phyloP scores from a whole-genome alignment of 2,797 vertebrate species.

The Ctenopoma multispine region DNA sequence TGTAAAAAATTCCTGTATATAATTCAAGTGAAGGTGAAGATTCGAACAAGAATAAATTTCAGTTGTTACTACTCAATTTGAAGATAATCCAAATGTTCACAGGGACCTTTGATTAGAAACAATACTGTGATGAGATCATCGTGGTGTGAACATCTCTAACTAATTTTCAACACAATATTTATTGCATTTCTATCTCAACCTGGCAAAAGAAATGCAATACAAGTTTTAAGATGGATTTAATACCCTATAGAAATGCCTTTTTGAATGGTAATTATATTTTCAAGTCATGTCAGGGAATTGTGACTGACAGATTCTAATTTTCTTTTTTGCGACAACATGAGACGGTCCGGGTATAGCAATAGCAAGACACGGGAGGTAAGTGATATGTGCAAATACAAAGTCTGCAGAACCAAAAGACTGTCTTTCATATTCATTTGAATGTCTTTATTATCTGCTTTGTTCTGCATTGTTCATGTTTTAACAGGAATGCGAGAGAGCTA shows the following conservation, averaged over 20 bases:
- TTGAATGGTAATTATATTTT: background rate
- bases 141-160: no score
- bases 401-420: slow-evolving; percentile 3
- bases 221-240: background rate
- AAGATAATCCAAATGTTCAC: no score
- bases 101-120: no score
- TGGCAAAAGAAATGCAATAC: background rate
- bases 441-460: slow-evolving; percentile 6
- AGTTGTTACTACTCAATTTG: no score
- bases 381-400: slow-evolving; percentile 18
- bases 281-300: slow-evolving; percentile 3
- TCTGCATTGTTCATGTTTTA: slow-evolving; percentile 14
- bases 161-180: no score
- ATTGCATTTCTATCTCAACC: no score
- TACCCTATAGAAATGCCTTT: background rate
- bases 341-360: slow-evolving; percentile 11
- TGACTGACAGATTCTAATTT: background rate
- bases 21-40: no score
- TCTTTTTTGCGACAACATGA: slow-evolving; percentile 9
- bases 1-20: no score
- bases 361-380: slow-evolving; percentile 8
- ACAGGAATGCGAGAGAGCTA: background rate
- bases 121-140: no score
- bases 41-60: no score
- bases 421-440: slow-evolving; percentile 13